Percentiles rank a stretch among this genome's conserved stretches.
These are phyloP conservation scores for Pogonophryne albipinna DNA, from an alignment of 2,797 vertebrate genomes.

Conservation along the genomic window DNA sequence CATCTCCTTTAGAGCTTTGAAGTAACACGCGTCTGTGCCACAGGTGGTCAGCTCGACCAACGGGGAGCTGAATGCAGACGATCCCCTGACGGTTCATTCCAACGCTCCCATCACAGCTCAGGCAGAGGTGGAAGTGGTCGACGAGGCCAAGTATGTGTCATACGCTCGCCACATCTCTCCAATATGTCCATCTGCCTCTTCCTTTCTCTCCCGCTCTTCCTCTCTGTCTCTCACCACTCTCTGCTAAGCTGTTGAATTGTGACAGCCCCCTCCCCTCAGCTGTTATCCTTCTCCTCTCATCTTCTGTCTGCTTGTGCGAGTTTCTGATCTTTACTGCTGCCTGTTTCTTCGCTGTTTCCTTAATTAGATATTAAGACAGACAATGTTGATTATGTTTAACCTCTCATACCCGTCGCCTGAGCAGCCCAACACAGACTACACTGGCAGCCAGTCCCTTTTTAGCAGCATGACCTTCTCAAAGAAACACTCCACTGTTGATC, in stretches of 20 bases:
- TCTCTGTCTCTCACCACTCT: slow-evolving; percentile 18
- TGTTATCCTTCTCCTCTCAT: slow-evolving; percentile 42
- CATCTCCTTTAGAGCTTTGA: slow-evolving; percentile 14
- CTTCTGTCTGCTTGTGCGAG: slow-evolving; percentile 45
- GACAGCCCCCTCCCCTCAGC: slow-evolving; percentile 45
- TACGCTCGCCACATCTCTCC: slow-evolving; percentile 37
- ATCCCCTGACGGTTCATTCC: slow-evolving; percentile 92
- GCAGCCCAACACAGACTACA: background rate
- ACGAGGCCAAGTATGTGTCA: slow-evolving; percentile 97
- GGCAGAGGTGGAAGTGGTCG: slow-evolving; percentile 96
- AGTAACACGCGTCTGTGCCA: slow-evolving; percentile 58
- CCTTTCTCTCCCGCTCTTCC: slow-evolving; percentile 40
- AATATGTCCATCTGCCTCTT: slow-evolving; percentile 61
- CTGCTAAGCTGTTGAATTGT: slow-evolving; percentile 46
- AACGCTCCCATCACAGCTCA: slow-evolving; percentile 94
- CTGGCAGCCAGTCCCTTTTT: background rate
- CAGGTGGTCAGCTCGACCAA: slow-evolving; percentile 99
- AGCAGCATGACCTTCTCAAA: background rate
- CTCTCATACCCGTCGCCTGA: background rate
- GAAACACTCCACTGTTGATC: background rate
- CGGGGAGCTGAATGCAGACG: slow-evolving; percentile 96
- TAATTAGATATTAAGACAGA: background rate
- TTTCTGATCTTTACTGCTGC: slow-evolving; percentile 43
- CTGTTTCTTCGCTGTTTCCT: slow-evolving; percentile 34
- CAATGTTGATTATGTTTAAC: background rate